These are phyloP conservation scores for Brenthis ino DNA, from an alignment of 2,888 invertebrate species.

Conservation along the genomic window DNA sequence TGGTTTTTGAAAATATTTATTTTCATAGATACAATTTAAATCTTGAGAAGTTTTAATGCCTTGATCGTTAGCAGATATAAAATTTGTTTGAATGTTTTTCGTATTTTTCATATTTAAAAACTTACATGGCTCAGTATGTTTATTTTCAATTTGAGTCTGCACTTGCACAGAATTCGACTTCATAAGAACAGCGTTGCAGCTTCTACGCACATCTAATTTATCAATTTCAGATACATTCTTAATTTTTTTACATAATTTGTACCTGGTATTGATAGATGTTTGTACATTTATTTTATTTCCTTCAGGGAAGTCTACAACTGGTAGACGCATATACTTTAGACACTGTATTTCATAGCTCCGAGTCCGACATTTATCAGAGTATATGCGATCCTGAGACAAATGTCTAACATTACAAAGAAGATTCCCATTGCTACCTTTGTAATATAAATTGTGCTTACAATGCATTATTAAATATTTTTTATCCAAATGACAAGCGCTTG, in stretches of 20 bases:
- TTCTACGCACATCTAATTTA: not conserved
- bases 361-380: not conserved
- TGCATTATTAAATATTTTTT: not conserved
- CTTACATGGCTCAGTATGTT: constrained; percentile 3
- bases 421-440: not conserved
- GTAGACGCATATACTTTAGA: not conserved
- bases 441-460: not conserved
- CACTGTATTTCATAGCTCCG: not conserved
- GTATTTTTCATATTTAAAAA: not conserved
- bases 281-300: not conserved
- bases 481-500: not conserved
- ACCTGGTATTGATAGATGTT: not conserved
- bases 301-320: constrained; percentile 1
- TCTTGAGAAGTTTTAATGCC: not conserved
- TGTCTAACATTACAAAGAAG: not conserved
- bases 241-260: constrained; percentile 9
- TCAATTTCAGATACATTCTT: not conserved
- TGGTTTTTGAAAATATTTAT: constrained; percentile 3
- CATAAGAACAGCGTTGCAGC: not conserved
- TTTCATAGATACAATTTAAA: not conserved
- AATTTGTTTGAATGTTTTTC: not conserved
- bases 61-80: not conserved
- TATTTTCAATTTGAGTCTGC: not conserved
- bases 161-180: constrained; percentile 11
- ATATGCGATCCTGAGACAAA: constrained; percentile 1